Base-by-base conservation (phyloP, 2,113 vertebrate species). In the Fregata magnificens region DNA sequence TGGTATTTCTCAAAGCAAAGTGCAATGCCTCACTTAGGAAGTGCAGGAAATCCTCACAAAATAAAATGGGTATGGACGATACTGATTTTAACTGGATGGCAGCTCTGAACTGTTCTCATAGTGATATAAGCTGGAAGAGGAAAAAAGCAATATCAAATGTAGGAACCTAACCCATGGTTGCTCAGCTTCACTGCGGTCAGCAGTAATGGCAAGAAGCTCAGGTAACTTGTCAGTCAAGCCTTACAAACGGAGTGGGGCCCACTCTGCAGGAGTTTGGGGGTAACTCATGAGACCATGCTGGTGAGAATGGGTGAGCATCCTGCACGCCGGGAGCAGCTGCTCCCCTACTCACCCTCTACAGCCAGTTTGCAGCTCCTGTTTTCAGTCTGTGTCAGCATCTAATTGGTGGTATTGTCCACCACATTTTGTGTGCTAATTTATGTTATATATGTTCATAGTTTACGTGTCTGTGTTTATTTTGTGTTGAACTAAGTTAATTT, bases 401-500 rank as follows among this genome's bases (percentile, higher is more conserved):
- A 42, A 62, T 34, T 40, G 49, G 56, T 81, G 56, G 67, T 40
- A 24, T 32, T 73, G 7, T 80, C 61, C 73, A 67, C 77, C 93
- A 42, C 32, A 62, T 96, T 81, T 78, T 86, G 4, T 88, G 38
- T 89, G 65, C 16, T 95, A 76, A 90, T 84, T 95, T 66, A 88
- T 84, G 63, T 96, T 85, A 13, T 40, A 15, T 86, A 16, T 29
- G 10, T 96, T 92, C 67, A 45, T 55, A 55, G 29, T 85, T 95
- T 59, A 56, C 5, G 3, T 85, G 40, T 90, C 73, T 94, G 63
- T 88, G 53, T 82, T 83, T 86, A 78, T 95, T 97, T 98, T 90
- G 45, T 91, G 87, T 96, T 97, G 32, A 88, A 82, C 88, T 92
- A 86, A 82, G 63, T 94, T 90, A 65, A 88, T 97, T 95, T 96